Percentiles rank a stretch among this genome's conserved stretches.
These are phyloP conservation scores for Hartigia nigra DNA, from an alignment of 2,888 invertebrate genomes.

Conservation along the genomic window DNA sequence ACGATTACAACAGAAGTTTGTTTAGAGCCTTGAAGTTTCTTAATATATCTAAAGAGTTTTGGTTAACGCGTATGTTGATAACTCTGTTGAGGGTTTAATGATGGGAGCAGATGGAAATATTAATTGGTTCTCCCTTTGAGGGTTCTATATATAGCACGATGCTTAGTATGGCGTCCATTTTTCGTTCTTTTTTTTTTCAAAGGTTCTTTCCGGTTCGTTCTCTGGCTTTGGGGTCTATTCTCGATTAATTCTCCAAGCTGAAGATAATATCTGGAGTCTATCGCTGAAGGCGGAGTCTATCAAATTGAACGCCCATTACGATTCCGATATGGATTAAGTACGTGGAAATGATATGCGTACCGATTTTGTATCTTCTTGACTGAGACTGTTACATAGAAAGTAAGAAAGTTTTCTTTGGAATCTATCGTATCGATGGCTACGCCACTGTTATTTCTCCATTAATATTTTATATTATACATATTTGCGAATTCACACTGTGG, in stretches of 20 bases:
- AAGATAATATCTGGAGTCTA: conserved; percentile 28
- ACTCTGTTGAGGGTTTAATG: not conserved
- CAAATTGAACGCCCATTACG: conserved; percentile 34
- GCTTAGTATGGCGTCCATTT: not conserved
- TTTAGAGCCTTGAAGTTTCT: conserved; percentile 2
- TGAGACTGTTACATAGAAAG: not conserved
- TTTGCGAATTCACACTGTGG: no score
- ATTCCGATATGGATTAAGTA: not conserved
- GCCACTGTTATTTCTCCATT: no score
- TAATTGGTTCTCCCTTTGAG: conserved; percentile 16
- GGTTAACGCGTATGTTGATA: not conserved
- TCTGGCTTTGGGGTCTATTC: conserved; percentile 5
- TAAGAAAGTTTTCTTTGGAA: no score
- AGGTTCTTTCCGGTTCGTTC: conserved; percentile 22
- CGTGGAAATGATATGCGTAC: not conserved
- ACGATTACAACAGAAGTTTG: not conserved
- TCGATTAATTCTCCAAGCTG: conserved; percentile 25
- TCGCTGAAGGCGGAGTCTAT: conserved; percentile 35
- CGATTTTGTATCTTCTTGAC: not conserved
- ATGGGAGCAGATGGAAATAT: conserved; percentile 17
- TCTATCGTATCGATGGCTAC: no score
- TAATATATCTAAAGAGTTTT: not conserved
- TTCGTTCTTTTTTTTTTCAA: not conserved
- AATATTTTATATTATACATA: no score
- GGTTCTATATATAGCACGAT: not conserved